phyloP scores from a whole-genome alignment of 2,888 invertebrate genomes.

The Lasioglossum leucozonium region DNA sequence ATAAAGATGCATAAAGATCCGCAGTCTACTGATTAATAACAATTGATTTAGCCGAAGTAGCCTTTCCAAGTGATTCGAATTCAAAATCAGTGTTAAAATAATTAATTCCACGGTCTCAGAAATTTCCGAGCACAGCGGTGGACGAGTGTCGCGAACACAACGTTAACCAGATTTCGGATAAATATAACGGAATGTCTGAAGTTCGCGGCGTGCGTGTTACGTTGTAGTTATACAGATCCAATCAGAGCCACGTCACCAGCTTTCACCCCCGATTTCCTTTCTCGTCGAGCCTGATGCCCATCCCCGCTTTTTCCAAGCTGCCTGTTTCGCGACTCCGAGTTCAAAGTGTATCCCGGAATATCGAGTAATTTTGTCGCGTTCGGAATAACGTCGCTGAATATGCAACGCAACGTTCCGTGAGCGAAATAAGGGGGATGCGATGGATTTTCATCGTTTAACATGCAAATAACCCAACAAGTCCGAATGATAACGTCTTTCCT shows the following conservation, averaged over 20 bases:
- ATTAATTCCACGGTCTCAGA: neutral
- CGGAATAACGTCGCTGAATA: conserved; percentile 60
- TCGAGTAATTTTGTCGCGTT: conserved; percentile 65
- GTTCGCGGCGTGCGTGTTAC: conserved; percentile 16
- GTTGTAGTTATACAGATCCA: conserved; percentile 66
- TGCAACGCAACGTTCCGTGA: conserved; percentile 47
- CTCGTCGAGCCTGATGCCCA: neutral
- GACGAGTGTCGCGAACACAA: neutral
- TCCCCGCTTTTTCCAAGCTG: conserved; percentile 43
- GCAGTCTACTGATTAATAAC: neutral
- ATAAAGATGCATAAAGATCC: no score
- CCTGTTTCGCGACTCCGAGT: conserved; percentile 41
- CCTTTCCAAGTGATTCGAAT: neutral
- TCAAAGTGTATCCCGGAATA: conserved; percentile 61
- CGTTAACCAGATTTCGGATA: conserved; percentile 9
- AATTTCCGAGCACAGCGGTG: neutral
- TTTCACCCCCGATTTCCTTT: conserved; percentile 17
- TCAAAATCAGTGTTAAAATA: neutral
- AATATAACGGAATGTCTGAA: conserved; percentile 17
- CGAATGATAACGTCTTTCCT: conserved; percentile 16
- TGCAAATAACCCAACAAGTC: conserved; percentile 43
- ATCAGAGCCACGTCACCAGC: conserved; percentile 53
- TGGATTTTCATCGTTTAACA: conserved; percentile 55
- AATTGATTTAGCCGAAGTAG: neutral
- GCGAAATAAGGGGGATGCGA: conserved; percentile 26